Conservation (phyloP, 2,797 vertebrate species). For the Merluccius polli region DNA sequence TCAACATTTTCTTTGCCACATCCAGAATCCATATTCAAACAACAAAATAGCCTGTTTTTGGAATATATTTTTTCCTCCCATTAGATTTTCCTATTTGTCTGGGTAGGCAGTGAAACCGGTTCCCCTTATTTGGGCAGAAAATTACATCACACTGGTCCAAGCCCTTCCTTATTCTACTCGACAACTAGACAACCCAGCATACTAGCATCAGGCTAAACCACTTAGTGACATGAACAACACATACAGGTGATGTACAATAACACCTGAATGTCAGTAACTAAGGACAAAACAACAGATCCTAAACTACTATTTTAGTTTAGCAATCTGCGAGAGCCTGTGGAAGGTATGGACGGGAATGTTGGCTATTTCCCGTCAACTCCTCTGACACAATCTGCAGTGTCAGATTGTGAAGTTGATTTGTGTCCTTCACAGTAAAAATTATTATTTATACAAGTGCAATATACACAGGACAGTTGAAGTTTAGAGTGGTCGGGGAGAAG, state of each 20-base stretch:
- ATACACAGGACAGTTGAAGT: conserved; percentile 34
- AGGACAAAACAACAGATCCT: conserved; percentile 2
- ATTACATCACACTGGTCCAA: conserved; percentile 3
- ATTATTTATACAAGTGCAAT: conserved; percentile 62
- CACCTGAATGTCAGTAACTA: conserved; percentile 3
- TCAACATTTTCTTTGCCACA: not conserved
- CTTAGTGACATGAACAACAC: conserved; percentile 5
- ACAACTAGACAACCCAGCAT: not conserved
- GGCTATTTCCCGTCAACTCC: not conserved
- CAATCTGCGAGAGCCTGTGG: not conserved
- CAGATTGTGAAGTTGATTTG: conserved; percentile 8
- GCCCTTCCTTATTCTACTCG: not conserved
- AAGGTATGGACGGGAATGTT: not conserved
- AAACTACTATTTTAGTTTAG: not conserved
- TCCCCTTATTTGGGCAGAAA: not conserved
- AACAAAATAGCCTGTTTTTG: not conserved
- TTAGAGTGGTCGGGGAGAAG: conserved; percentile 16
- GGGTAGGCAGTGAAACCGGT: not conserved
- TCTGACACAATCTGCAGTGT: conserved; percentile 9
- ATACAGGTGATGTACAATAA: not conserved
- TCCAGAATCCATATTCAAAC: not conserved
- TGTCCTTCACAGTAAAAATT: conserved; percentile 42
- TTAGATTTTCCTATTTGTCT: not conserved
- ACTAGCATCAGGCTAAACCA: conserved; percentile 2
- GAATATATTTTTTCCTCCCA: not conserved